These are phyloP conservation scores for Mormyrus hasselquistii DNA, from an alignment of 2,797 vertebrate species.

Conservation along the genomic window DNA sequence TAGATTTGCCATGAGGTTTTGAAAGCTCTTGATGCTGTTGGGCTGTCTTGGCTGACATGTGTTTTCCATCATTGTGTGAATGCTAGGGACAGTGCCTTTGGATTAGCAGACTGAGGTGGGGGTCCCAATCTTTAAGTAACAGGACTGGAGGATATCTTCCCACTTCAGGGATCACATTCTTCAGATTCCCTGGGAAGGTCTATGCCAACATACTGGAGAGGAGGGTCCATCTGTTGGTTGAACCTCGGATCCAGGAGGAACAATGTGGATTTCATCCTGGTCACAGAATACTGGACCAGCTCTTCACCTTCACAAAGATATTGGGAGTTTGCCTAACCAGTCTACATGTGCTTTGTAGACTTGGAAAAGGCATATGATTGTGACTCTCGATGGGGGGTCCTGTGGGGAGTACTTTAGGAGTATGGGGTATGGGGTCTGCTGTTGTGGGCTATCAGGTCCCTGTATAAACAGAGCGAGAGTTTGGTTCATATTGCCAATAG, in stretches of 20 bases:
- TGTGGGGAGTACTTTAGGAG: too few relatives aligned
- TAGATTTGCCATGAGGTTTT: too few relatives aligned
- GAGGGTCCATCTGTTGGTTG: not conserved
- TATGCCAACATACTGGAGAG: not conserved
- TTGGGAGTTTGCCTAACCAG: not conserved
- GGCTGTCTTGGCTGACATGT: not conserved
- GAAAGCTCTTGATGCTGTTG: not conserved
- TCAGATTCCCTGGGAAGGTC: not conserved
- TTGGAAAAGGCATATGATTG: not conserved
- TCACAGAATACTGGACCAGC: not conserved
- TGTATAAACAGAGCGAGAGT: too few relatives aligned
- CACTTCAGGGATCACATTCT: not conserved
- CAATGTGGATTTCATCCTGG: not conserved
- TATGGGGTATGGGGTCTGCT: too few relatives aligned
- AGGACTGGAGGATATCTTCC: not conserved
- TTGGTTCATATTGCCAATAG: too few relatives aligned
- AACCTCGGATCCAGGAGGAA: not conserved
- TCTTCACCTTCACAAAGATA: not conserved
- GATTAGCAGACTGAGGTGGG: not conserved
- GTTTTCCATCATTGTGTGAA: not conserved
- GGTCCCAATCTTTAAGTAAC: not conserved
- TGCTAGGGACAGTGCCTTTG: not conserved
- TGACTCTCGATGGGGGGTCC: not conserved
- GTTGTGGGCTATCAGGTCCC: too few relatives aligned
- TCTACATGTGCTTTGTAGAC: not conserved